Evolutionary conservation across 2,797 vertebrate genomes (phyloP), one percentile per base, ranked within the genome.

Genomic region (Channallabes apus): DNA sequence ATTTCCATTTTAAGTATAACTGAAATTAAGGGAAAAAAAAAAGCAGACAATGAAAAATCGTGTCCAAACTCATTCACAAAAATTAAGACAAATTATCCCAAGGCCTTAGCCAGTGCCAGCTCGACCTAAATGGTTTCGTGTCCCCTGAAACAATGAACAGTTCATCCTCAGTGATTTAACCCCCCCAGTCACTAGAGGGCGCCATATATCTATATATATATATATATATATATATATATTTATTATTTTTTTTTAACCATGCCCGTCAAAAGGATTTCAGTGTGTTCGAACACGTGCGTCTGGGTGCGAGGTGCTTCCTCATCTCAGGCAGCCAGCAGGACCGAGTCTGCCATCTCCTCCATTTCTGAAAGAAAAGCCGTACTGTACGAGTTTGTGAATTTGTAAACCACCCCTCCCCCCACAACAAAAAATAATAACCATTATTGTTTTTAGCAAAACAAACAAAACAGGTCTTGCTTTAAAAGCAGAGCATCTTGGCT

Each of bases 71-170:
- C 81, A 84, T 84, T 84, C 82, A 85, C 79, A 90, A 89, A 82
- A 89, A 83, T 91, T 90, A 92, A 92, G 91, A 92, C 91, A 87
- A 32, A 88, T 85, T 85, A 81, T 88, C 87, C 86, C 85, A 87
- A 90, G 84, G 85, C 80, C 87, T 83, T 80, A 69, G 69, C 62
- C 82, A 83, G 75, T 24, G 72, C 58, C 77, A 82, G 54, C 84
- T 79, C 68, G 29, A 87, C 78, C 81, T 59, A 84, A 64, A 82
- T 20, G 84, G 59, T 24, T 14, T 64, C 17, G 32, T 85, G 84
- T 84, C 85, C 82, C 87, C 88, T 89, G 84, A 86, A 89, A 87
- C 83, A n/a, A 76, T 65, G 79, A 85, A 83, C 72, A 84, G 79
- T 61, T 87, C 54, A 62, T 88, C 85, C n/a, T 41, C 86, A 32